Percentiles rank a stretch among this genome's conserved stretches.
Evolutionary conservation across 2,113 vertebrate genomes (phyloP).

Genomic region (Heterotis niloticus): DNA sequence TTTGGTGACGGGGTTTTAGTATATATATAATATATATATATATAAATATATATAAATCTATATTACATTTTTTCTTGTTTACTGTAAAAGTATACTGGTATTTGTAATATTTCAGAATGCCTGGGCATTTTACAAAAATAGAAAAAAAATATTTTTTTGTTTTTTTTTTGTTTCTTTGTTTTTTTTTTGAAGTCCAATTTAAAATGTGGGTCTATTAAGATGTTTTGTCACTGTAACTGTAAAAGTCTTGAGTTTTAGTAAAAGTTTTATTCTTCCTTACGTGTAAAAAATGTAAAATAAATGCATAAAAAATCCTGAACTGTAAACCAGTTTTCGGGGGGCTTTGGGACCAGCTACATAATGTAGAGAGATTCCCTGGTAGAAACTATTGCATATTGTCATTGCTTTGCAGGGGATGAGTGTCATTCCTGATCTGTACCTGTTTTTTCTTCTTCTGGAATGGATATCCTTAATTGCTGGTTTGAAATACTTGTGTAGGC

Average conservation of each 20-base stretch:
- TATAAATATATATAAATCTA: constrained; percentile 75
- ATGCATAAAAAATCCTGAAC: constrained; percentile 59
- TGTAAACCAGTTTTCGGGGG: constrained; percentile 50
- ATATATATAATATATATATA: constrained; percentile 73
- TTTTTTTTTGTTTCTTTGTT: constrained; percentile 84
- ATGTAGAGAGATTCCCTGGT: constrained; percentile 70
- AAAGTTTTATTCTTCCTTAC: constrained; percentile 93
- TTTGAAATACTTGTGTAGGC: constrained; percentile 88
- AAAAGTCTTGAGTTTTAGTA: constrained; percentile 98
- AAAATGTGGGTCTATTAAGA: constrained; percentile 97
- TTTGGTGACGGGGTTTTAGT: constrained; percentile 98
- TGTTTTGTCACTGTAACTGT: constrained; percentile 99
- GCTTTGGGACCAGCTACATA: constrained; percentile 59
- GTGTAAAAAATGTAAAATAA: constrained; percentile 76
- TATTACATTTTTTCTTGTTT: constrained; percentile 98
- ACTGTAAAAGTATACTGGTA: constrained; percentile 99
- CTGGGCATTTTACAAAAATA: constrained; percentile 94
- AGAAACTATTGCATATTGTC: constrained; percentile 80
- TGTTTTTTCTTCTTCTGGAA: constrained; percentile 86
- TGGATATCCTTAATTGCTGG: constrained; percentile 87
- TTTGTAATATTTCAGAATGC: constrained; percentile 99
- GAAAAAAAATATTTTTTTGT: constrained; percentile 79
- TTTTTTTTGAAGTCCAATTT: constrained; percentile 92
- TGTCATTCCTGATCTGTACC: constrained; percentile 84
- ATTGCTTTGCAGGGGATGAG: constrained; percentile 78